Base-by-base conservation (phyloP, 2,113 vertebrate genomes). In the Numida meleagris region DNA sequence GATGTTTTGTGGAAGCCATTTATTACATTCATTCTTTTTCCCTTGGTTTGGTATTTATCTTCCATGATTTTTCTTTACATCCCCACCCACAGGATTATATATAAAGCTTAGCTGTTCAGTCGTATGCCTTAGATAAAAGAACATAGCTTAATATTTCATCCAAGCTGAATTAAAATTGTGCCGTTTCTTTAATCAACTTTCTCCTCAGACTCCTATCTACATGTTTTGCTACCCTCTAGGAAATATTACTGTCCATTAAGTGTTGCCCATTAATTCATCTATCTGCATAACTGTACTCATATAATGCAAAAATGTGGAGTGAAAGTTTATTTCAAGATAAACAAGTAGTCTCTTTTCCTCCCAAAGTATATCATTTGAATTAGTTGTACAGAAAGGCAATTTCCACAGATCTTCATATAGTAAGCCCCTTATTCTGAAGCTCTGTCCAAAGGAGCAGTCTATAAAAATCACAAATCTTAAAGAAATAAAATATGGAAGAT, bases 31-130 rank as follows among this genome's bases (percentile, higher is more conserved):
- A 24, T 6, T 48, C 40, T 21, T 61, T 76, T 51, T 19, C 62
- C 46, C 58, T 34, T 45, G 24, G 10, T 15, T 67, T 5, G 7
- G 14, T 23, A 48, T 25, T 42, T 27, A 83, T 73, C 23, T 63
- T 50, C 34, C 19, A 19, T 8, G 6, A 59, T 29, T 76, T 76
- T 24, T 82, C 38, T 76, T 70, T 50, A 48, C 7, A 67, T 0
- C 2, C 74, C 14, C 17, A 68, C 6, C 4, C 23, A 89, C 19
- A 84, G n/a, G 7, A 48, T 18, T 16, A 70, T 4, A 58, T 9
- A 57, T 2, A 27, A 86, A 70, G 9, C 5, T 90, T 7, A 55
- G 12, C 1, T 38, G 4, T 51, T 31, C 0, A 0, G 10, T 3
- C 72, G 23, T 59, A 70, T 0, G 0, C 20, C 3, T 7, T 16